phyloP scores from a whole-genome alignment of 2,113 vertebrate species.

The Albula glossodonta region DNA sequence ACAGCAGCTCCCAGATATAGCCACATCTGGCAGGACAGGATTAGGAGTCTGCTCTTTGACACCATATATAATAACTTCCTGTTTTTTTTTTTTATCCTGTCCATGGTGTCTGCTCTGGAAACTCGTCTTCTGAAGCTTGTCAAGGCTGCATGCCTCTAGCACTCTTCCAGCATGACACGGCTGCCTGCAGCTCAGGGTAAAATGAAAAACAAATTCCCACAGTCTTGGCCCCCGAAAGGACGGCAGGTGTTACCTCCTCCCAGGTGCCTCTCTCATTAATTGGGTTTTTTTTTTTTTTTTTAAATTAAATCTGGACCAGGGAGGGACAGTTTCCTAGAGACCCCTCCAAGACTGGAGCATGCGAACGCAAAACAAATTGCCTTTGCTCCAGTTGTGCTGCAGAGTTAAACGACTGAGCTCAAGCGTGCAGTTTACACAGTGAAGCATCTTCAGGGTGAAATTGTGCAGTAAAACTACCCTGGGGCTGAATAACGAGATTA shows the following conservation, averaged over 20 bases:
- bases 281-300: neutral
- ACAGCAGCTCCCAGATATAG: neutral
- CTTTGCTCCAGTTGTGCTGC: neutral
- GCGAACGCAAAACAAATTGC: neutral
- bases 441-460: neutral
- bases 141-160: neutral
- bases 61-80: neutral
- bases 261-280: neutral
- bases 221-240: neutral
- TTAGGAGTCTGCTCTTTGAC: slow-evolving; percentile 5
- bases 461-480: neutral
- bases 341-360: neutral
- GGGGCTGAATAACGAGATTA: neutral
- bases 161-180: neutral
- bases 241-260: neutral
- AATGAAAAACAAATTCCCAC: neutral
- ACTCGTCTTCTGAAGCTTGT: neutral
- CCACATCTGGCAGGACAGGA: slow-evolving; percentile 4
- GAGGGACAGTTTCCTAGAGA: neutral
- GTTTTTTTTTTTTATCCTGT: neutral
- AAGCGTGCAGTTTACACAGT: neutral
- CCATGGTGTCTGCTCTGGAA: neutral
- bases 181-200: neutral
- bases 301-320: neutral
- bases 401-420: neutral